Evolutionary conservation across 2,888 invertebrate genomes (phyloP), one percentile per base, ranked within the genome.

Genomic region (Scaptodrosophila latifasciaeformis): DNA sequence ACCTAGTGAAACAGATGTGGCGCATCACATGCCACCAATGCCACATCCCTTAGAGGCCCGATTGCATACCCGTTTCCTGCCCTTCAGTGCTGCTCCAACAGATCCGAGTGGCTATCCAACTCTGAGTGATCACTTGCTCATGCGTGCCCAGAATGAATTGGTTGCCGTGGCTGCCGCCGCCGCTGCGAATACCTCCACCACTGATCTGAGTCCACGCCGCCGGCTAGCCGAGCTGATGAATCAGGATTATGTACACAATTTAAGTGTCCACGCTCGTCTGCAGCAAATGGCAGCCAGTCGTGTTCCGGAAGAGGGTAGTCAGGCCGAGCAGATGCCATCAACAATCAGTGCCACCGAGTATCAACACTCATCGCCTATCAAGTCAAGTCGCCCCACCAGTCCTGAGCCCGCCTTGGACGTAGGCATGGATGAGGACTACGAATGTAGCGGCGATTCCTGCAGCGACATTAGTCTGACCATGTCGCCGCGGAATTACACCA

Each of bases 401-500:
- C 74, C 82, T 0, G 80, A 79, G 48, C 70, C 71, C 18, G 65
- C 74, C 2, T 54, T 84, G 21, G 83, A 84, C 59, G 84, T 84
- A 19, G 82, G 82, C 40, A 66, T 84, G 70, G 85, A 84, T 53
- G 85, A 84, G 58, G 85, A 86, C 49, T 84, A 81, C 57, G 86
- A 86, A 40, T 84, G 86, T 49, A 86, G 86, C 53, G 86, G 82
- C 0, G 86, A 86, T 54, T 86, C 86, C 1, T 84, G 85, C 58
- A 86, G 86, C 54, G 86, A 86, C 60, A 85, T 86, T 31, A 86
- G 86, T 43, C 62, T 86, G 30, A 86, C 86, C 43, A 84, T 86
- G 84, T 86, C 86, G 3, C 85, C 86, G 9, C 68, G 78, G 47
- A 82, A 81, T 44, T 84, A 82, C 50, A 76, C 67, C 24, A 64